Conservation (phyloP, 2,113 vertebrate genomes). For the Odontophorus gujanensis region DNA sequence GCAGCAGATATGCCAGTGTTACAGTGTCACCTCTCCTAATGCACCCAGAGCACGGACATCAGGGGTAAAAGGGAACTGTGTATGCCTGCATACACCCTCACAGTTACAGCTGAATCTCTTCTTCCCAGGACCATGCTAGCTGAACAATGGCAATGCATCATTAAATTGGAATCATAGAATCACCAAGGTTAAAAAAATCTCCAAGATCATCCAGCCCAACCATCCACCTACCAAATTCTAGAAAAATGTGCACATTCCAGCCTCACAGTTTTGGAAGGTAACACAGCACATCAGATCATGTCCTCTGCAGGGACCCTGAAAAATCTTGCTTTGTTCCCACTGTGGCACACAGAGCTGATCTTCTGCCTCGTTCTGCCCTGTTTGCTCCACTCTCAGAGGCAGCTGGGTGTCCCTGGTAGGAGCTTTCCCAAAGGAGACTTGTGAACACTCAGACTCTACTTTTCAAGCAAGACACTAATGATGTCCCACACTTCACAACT, state of each 20-base stretch:
- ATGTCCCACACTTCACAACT: neutral
- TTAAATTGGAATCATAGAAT: too few species aligned
- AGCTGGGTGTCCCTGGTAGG: neutral
- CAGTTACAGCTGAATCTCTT: neutral
- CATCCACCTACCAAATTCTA: neutral
- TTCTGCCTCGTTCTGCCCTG: neutral
- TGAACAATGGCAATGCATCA: neutral
- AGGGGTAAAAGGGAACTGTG: neutral
- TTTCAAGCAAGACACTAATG: neutral
- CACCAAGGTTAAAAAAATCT: too few species aligned
- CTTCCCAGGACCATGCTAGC: neutral
- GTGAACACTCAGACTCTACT: neutral
- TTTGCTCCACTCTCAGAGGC: neutral
- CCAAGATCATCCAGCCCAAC: too few species aligned
- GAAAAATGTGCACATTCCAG: neutral
- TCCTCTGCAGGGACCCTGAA: neutral
- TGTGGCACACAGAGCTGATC: neutral
- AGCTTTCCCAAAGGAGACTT: neutral
- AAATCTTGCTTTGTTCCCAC: neutral
- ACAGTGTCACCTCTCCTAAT: neutral
- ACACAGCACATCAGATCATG: too few species aligned
- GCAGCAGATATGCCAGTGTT: neutral
- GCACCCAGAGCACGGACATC: neutral
- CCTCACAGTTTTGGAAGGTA: neutral
- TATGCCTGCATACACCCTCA: accelerated